A percentile compares a stretch with the other conserved stretches of the same genome.
These are phyloP conservation scores for Baryphthengus martii DNA, from an alignment of 2,113 vertebrate species.

Conservation along the genomic window DNA sequence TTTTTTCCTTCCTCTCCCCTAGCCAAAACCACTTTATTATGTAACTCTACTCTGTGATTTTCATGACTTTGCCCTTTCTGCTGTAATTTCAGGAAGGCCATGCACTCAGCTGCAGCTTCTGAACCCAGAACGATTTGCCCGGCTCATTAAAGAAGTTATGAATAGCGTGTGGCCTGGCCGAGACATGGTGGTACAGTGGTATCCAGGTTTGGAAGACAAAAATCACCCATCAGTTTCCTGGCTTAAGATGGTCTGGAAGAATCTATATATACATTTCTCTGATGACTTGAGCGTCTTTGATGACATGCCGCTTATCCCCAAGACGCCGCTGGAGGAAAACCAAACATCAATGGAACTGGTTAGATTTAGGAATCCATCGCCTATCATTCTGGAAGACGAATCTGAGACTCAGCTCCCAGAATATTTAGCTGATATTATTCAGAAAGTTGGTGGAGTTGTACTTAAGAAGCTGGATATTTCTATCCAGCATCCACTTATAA, in stretches of 20 bases:
- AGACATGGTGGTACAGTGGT: slow-evolving; percentile 91
- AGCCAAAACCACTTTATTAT: not conserved
- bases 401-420: slow-evolving; percentile 83
- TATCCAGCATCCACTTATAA: slow-evolving; percentile 92
- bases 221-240: slow-evolving; percentile 88
- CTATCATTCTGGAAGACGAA: slow-evolving; percentile 86
- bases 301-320: slow-evolving; percentile 95
- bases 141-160: slow-evolving; percentile 92
- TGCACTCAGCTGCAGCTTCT: slow-evolving; percentile 93
- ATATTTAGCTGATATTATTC: slow-evolving; percentile 83
- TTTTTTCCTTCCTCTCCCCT: not conserved
- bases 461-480: slow-evolving; percentile 87
- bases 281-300: slow-evolving; percentile 91
- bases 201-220: slow-evolving; percentile 82
- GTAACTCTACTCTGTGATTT: not conserved
- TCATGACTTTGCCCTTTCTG: slow-evolving; percentile 24
- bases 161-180: slow-evolving; percentile 84
- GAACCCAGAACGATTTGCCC: slow-evolving; percentile 90
- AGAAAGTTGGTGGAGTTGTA: slow-evolving; percentile 89
- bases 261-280: slow-evolving; percentile 93
- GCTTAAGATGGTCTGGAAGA: slow-evolving; percentile 95
- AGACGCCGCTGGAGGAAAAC: slow-evolving; percentile 78
- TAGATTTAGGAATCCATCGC: slow-evolving; percentile 87
- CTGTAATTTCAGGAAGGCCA: slow-evolving; percentile 83
- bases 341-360: slow-evolving; percentile 80